Percentiles rank a stretch among this genome's conserved stretches.
Conservation (phyloP, 2,113 vertebrate genomes). For the Phocoena phocoena region DNA sequence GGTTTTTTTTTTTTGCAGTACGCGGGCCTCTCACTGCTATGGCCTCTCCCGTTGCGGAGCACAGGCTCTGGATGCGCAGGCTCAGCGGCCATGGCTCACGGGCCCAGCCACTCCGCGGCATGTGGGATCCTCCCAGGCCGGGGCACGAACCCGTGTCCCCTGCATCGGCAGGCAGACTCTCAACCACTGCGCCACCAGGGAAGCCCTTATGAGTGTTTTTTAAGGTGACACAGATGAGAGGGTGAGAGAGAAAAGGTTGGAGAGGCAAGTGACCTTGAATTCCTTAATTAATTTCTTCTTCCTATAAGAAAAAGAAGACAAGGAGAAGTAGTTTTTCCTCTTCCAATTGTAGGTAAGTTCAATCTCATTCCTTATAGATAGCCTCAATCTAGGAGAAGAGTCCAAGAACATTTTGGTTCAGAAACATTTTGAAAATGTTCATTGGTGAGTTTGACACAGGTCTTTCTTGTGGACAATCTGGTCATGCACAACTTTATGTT, state of each 20-base stretch:
- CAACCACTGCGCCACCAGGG: no score
- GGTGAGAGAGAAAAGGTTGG: neutral
- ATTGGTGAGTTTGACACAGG: neutral
- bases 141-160: no score
- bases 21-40: no score
- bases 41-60: no score
- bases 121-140: no score
- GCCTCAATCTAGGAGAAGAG: neutral
- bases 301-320: neutral
- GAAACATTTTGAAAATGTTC: neutral
- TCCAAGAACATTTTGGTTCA: neutral
- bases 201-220: neutral
- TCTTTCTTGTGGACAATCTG: neutral
- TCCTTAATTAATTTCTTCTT: neutral
- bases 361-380: neutral
- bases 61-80: no score
- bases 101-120: no score
- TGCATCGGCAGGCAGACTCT: no score
- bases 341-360: neutral
- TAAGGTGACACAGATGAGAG: neutral
- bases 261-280: neutral
- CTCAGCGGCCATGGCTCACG: no score
- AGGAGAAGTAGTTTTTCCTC: neutral
- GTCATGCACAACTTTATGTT: neutral
- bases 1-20: no score